These are phyloP conservation scores for Cyanocitta stelleri DNA, from an alignment of 2,113 vertebrate genomes.

Conservation along the genomic window DNA sequence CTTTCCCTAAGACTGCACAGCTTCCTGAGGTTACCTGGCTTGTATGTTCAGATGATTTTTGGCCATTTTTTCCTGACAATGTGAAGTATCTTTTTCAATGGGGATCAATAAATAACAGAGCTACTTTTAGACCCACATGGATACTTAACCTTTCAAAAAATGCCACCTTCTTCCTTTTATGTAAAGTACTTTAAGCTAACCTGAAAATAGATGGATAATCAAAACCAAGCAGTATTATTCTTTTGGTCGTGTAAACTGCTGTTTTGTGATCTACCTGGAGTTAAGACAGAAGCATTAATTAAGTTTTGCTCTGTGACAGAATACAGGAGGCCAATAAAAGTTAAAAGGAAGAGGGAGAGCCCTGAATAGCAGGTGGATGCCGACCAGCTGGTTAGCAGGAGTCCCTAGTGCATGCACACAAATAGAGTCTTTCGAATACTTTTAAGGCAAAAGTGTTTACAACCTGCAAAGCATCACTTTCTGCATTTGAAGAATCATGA, in stretches of 20 bases:
- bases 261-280: neutral
- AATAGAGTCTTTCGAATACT: neutral
- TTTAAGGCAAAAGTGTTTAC: neutral
- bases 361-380: neutral
- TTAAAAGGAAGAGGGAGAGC: neutral
- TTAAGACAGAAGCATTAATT: neutral
- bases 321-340: neutral
- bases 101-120: neutral
- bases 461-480: neutral
- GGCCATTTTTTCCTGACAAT: neutral
- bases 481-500: neutral
- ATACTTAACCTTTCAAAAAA: neutral
- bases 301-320: neutral
- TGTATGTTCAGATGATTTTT: neutral
- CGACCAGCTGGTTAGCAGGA: neutral
- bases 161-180: neutral
- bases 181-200: neutral
- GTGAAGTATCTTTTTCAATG: neutral
- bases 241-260: neutral
- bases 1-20: neutral
- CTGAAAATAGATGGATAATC: neutral
- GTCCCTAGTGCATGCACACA: neutral
- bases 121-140: neutral
- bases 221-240: neutral
- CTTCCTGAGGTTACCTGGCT: neutral